Base-by-base conservation (phyloP, 2,113 vertebrate species). In the Sturnus vulgaris region DNA sequence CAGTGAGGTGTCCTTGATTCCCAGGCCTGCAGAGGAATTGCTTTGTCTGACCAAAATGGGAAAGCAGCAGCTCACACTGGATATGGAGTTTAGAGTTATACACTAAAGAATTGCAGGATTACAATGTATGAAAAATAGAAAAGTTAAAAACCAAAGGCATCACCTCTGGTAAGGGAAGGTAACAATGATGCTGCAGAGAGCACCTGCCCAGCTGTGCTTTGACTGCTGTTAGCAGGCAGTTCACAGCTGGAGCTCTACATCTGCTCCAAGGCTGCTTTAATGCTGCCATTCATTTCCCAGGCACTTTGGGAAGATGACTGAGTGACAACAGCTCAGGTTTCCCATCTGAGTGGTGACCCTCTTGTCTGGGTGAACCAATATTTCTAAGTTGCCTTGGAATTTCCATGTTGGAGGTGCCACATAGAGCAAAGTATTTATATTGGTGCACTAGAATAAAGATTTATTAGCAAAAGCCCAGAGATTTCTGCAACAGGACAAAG, bases 81-180 rank as follows among this genome's bases (percentile, higher is more conserved):
- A 0, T 20, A 2, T 72, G 31, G 39, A 44, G 52, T 72, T 42
- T 21, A 15, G 39, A 44, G 52, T 44, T 56, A 1, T 2, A 40
- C 39, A 44, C 40, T 44, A 27, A n/a, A 73, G 31, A 27, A 44
- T 4, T 35, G 3, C 40, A 73, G 70, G 10, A 16, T n/a, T 73
- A 27, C 39, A 72, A n/a, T 72, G 7, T 0, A 7, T 57, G 23
- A 7, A 44, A 56, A 44, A 21, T 28, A 28, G 1, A 35, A 15
- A 73, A 44, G 53, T 33, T 57, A 3, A 56, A 73, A 35, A 57
- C 40, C 53, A 28, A 27, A 56, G 39, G 53, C 33, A 59, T 37
- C 40, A 57, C 24, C 33, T 52, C 33, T 42, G 46, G 12, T 20
- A 39, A 57, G 61, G 30, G 60, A 63, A 90, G 78, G 42, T 35